Conservation (phyloP, 1,140 invertebrate species). For the Acyrthosiphon pisum region DNA sequence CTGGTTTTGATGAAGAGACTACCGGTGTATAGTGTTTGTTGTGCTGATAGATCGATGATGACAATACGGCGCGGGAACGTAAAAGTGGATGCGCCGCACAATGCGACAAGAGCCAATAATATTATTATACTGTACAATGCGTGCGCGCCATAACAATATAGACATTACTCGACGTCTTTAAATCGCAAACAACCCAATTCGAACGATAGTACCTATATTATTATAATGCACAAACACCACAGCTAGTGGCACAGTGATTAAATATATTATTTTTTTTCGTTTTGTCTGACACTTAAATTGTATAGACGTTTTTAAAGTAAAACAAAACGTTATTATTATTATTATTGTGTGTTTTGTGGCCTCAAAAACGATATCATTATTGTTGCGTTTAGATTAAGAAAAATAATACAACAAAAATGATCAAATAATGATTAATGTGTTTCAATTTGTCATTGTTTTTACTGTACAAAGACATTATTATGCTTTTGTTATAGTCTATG, state of each 20-base stretch:
- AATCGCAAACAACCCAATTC: not conserved
- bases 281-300: not conserved
- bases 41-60: not conserved
- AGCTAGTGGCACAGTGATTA: not conserved
- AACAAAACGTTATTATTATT: slow-evolving; percentile 11
- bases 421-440: slow-evolving; percentile 9
- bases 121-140: not conserved
- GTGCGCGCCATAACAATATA: not conserved
- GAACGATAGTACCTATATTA: slow-evolving; percentile 11
- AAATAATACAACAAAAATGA: not conserved
- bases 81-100: not conserved
- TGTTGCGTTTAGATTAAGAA: not conserved
- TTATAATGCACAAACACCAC: not conserved
- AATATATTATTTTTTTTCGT: slow-evolving; percentile 3
- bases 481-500: not conserved
- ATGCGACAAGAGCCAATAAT: not conserved
- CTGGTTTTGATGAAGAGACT: slow-evolving; percentile 1
- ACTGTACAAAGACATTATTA: not conserved
- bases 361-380: not conserved
- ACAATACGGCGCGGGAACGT: not conserved
- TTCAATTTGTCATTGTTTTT: not conserved
- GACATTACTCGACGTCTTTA: not conserved
- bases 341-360: not conserved
- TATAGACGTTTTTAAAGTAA: not conserved
- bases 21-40: not conserved